A percentile compares a stretch with the other conserved stretches of the same genome.
phyloP scores from a whole-genome alignment of 2,113 vertebrate genomes.

The Zosterops borbonicus region DNA sequence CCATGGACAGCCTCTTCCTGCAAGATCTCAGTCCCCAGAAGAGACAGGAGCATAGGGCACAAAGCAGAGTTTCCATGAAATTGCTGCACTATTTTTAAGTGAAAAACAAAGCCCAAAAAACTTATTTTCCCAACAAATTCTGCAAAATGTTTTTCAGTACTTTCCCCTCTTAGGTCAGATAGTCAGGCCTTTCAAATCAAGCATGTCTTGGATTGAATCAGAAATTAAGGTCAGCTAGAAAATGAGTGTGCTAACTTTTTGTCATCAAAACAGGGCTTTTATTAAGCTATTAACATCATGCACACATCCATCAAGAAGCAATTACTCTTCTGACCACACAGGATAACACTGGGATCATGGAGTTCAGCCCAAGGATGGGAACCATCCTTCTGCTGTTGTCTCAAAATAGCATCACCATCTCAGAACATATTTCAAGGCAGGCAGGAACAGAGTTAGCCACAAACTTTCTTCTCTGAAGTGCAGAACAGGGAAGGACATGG shows the following conservation, averaged over 20 bases:
- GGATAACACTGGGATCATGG: not conserved
- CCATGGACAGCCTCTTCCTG: not conserved
- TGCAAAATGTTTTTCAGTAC: not conserved
- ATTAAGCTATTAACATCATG: not conserved
- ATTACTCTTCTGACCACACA: not conserved
- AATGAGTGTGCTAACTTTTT: not conserved
- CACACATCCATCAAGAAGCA: not conserved
- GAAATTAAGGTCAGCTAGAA: not conserved
- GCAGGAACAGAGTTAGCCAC: not conserved
- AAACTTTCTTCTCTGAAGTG: not conserved
- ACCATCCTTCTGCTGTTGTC: not conserved
- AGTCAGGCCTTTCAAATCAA: not conserved
- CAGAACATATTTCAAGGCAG: not conserved
- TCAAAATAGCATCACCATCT: constrained; percentile 21
- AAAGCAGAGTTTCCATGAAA: not conserved
- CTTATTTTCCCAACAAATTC: not conserved
- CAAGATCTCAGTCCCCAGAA: not conserved
- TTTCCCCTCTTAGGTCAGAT: not conserved
- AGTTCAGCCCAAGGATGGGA: not conserved
- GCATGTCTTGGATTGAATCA: not conserved
- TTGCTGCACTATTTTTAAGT: not conserved
- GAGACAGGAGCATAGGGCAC: not conserved
- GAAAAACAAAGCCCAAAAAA: not conserved
- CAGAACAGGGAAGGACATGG: not conserved
- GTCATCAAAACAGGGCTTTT: not conserved